Evolutionary conservation across 2,797 vertebrate genomes (phyloP).

Genomic region (Halcyon chelicuti): DNA sequence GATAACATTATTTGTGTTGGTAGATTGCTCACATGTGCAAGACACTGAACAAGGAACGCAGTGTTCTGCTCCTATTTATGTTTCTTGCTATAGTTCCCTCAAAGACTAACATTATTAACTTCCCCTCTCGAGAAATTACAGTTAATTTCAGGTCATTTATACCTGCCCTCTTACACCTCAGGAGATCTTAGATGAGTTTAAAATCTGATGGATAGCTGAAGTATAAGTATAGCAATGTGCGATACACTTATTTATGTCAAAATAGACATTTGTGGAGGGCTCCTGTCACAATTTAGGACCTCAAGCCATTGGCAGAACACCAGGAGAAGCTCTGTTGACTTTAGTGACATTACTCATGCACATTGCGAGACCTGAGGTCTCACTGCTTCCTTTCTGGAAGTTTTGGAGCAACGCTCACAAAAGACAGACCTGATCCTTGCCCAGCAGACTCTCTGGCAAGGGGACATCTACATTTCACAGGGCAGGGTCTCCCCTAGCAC

Average conservation of each 20-base stretch:
- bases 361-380: background rate
- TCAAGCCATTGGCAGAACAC: background rate
- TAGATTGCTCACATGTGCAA: conserved; percentile 14
- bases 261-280: background rate
- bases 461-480: background rate
- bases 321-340: background rate
- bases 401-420: background rate
- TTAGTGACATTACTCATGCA: accelerated
- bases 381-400: background rate
- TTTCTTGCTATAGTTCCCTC: conserved; percentile 46
- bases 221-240: background rate
- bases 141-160: background rate
- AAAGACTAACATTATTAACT: conserved; percentile 56
- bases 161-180: background rate
- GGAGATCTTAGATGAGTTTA: background rate
- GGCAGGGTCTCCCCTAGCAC: background rate
- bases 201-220: background rate
- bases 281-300: background rate
- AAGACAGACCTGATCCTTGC: background rate
- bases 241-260: background rate
- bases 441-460: background rate
- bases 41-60: conserved; percentile 48
- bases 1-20: conserved; percentile 61
- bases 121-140: background rate
- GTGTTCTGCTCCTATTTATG: conserved; percentile 73